Evolutionary conservation across 2,888 invertebrate species (phyloP), one percentile per base, ranked within the genome.

Genomic region (Heteromurus nitidus): DNA sequence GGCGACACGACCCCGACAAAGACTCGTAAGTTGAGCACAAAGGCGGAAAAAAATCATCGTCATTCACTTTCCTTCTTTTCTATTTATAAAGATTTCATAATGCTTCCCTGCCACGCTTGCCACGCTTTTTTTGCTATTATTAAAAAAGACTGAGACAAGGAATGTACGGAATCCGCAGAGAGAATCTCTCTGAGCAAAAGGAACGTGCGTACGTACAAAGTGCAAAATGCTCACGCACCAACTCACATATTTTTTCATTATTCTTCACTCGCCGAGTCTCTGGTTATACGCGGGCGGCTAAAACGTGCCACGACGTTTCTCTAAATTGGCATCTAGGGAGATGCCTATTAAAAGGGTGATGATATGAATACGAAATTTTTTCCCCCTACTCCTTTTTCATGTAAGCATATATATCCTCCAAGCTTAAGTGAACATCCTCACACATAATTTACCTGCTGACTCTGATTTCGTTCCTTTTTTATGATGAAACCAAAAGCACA

Each of bases 1-100:
- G 90, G 89, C 84, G 89, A 88, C 82, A 89, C 88, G 85, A 89
- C 90, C 85, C 90, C 90, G 89, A 89, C 89, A 89, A 86, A 85
- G 87, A 87, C 87, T 81, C 86, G 87, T 87, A 81, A 86, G 87
- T 70, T 42, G 53, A 53, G 50, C 24, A 26, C n/a, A 24, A 28
- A 31, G 2, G 3, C 18, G 28, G 60, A n/a, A n/a, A n/a, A n/a
- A n/a, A n/a, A n/a, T n/a, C n/a, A n/a, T n/a, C n/a, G n/a, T n/a
- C n/a, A n/a, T n/a, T 53, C 30, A 26, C 30, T 42, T 53, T 50
- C 36, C 36, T 13, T 13, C 36, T 13, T 9, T 36, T 36, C 13
- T 9, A 7, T 36, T 13, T 7, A 9, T 13, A 9, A 13, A 36
- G 9, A 13, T 13, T 36, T 36, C 36, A 36, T 36, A 9, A 9